Evolutionary conservation across 1,140 invertebrate genomes (phyloP), one percentile per base, ranked within the genome.

Genomic region (Paramacrobiotus metropolitanus): DNA sequence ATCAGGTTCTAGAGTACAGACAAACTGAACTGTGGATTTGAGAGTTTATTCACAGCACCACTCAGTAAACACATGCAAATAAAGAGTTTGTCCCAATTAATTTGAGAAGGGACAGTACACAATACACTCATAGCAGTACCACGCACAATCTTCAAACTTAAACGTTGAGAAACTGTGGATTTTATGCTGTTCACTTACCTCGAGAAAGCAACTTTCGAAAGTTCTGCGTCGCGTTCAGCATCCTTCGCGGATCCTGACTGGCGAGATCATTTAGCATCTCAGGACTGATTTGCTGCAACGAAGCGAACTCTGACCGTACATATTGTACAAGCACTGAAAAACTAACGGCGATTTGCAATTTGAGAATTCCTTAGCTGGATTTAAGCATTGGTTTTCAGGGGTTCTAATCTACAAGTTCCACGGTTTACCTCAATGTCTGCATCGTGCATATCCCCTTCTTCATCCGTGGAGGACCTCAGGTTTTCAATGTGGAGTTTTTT

Each of bases 161-260:
- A n/a, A n/a, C n/a, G n/a, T n/a, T n/a, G n/a, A n/a, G n/a, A n/a
- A n/a, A n/a, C n/a, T n/a, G n/a, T n/a, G n/a, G n/a, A n/a, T n/a
- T n/a, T n/a, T n/a, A n/a, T n/a, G n/a, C n/a, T n/a, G n/a, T n/a
- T n/a, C n/a, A 40, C 34, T 9, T 64, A 77, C 75, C 75, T 73
- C 82, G 79, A 65, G 89, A 94, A 44, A 97, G 75, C 59, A 96
- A 76, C 76, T 93, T 96, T 63, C 92, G 80, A 75, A 95, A 95
- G 70, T 85, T 89, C 69, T 95, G 90, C 59, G 90, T 95, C 20
- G 91, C 90, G 68, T 77, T 74, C 59, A 95, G 77, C 70, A 55
- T 55, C 24, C 24, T 55, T 24, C 4, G 15, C 4, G 48, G 48
- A 28, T 55, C 48, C 4, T 55, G 9, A 4, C 48, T 24, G 9